phyloP scores from a whole-genome alignment of 2,113 vertebrate genomes.

The Hemichromis elongatus region DNA sequence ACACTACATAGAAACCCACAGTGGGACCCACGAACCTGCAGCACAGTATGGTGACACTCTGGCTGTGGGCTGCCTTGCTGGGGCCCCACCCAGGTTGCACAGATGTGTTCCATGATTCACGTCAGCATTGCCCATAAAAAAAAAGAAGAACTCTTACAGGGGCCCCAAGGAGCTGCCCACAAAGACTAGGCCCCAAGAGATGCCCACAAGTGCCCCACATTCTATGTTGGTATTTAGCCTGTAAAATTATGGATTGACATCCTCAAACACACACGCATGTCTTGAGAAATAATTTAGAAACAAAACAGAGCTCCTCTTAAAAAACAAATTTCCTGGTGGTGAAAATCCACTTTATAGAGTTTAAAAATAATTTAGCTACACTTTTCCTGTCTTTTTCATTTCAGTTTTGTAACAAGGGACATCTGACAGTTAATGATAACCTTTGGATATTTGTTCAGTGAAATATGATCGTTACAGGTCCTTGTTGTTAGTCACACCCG shows the following conservation, averaged over 20 bases:
- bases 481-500: not conserved
- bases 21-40: not conserved
- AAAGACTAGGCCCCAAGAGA: not conserved
- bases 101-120: not conserved
- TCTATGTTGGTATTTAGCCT: not conserved
- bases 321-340: not conserved
- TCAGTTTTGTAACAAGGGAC: rapidly evolving
- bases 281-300: not conserved
- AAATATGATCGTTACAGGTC: rapidly evolving
- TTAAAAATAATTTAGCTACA: not conserved
- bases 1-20: not conserved
- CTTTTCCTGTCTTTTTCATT: not conserved
- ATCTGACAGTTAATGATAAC: not conserved
- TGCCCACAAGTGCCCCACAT: not conserved
- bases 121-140: not conserved
- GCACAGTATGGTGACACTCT: not conserved
- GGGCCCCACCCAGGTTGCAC: not conserved
- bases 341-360: not conserved
- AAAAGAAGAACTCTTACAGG: not conserved
- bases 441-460: not conserved
- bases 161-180: not conserved
- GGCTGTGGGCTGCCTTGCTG: not conserved
- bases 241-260: not conserved
- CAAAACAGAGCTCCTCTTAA: not conserved
- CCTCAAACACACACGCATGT: not conserved